These are phyloP conservation scores for Cynopterus sphinx DNA, from an alignment of 2,797 vertebrate genomes.

Conservation along the genomic window DNA sequence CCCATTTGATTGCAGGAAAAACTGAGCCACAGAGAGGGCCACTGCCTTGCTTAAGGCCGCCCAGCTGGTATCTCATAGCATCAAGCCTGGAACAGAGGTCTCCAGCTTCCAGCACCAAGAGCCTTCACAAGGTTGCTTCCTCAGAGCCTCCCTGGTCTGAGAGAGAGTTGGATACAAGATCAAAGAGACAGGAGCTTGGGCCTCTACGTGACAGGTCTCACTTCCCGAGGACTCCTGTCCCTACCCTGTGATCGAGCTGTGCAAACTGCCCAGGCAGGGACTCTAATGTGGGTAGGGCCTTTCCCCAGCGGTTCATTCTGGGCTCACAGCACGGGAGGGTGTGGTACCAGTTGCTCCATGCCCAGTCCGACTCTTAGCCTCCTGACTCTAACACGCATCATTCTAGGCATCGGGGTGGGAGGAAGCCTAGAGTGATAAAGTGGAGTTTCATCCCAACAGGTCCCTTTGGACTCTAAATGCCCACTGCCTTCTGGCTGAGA, in stretches of 20 bases:
- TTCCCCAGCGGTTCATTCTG: neutral
- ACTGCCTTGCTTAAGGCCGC: neutral
- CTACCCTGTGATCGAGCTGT: neutral
- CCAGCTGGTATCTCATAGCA: neutral
- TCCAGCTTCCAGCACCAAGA: neutral
- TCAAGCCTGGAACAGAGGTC: neutral
- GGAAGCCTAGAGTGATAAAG: neutral
- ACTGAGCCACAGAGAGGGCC: conserved; percentile 1
- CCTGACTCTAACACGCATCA: neutral
- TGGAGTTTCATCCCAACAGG: neutral
- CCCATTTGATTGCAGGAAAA: conserved; percentile 41
- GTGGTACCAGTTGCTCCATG: neutral
- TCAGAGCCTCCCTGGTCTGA: neutral
- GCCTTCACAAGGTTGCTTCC: neutral
- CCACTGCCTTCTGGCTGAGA: neutral
- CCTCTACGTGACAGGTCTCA: neutral
- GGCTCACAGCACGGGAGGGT: neutral
- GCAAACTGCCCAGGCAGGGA: neutral
- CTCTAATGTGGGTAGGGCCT: neutral
- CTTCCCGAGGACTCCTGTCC: neutral
- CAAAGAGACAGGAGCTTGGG: neutral
- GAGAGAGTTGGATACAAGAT: neutral
- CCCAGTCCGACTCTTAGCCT: neutral
- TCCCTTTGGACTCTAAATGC: neutral
- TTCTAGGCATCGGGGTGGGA: neutral